Base-by-base conservation (phyloP, 2,888 invertebrate species). In the Yponomeuta sedellus region DNA sequence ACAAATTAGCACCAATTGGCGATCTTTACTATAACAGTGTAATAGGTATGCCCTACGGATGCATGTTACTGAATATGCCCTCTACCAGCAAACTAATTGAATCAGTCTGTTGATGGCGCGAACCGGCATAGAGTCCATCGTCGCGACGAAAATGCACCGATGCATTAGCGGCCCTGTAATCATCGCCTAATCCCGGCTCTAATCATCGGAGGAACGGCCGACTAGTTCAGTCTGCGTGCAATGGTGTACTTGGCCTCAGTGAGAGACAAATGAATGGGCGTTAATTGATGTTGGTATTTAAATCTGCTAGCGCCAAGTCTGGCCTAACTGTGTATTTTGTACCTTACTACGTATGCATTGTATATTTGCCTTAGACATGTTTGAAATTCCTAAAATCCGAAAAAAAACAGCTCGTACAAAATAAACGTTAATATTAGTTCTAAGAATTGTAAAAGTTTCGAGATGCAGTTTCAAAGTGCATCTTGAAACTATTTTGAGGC, bases 91-190 rank as follows among this genome's bases (percentile, higher is more conserved):
- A 52, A 52, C 44, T 52, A 52, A 52, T 52, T 52, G 44, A 52
- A 52, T 52, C 16, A 16, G 2, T 16, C 44, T 5, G 16, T 52
- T 52, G 12, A 16, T 16, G 16, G 44, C 44, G 44, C 1, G 44
- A 52, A 52, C 44, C 44, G 16, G 16, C 44, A 58, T 10, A 20
- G 20, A 57, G 52, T 8, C 28, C 28, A 57, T 63, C 28, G 57
- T 12, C 20, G n/a, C 25, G 34, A 16, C 25, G 22, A 61, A 61
- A 61, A 61, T 25, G 61, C 61, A 67, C n/a, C 58, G 62, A 56
- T 68, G 67, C 70, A 70, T 72, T 72, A 72, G 69, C 67, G 57
- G 67, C 64, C 68, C 69, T 71, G 70, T 72, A 70, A 72, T 72
- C 71, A 70, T 61, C 39, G 64, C 64, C 67, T 63, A 64, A 64